Conservation (phyloP, 64 coral and sea anemone species). For the Pocillopora verrucosa region DNA sequence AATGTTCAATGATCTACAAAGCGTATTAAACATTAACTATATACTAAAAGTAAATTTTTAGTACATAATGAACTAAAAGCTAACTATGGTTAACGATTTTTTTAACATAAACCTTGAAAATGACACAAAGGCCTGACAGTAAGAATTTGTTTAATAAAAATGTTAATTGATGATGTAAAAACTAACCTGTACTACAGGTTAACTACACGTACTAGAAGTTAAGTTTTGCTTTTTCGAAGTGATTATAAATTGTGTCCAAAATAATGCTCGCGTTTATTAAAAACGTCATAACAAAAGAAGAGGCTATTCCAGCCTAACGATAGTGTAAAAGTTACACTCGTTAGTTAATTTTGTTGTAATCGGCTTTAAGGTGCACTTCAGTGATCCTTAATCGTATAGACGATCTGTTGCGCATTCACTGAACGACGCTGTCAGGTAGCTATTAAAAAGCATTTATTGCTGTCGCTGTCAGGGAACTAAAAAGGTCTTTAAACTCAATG, state of each 20-base stretch:
- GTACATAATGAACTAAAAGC: conserved; percentile 2
- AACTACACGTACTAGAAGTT: conserved; percentile 5
- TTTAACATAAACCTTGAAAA: conserved; percentile 52
- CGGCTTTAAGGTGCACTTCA: conserved; percentile 3
- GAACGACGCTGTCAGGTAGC: conserved; percentile 24
- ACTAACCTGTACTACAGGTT: not conserved
- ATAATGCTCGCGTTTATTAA: not conserved
- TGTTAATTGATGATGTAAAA: conserved; percentile 7
- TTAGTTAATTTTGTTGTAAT: conserved; percentile 12
- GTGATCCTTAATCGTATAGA: conserved; percentile 10
- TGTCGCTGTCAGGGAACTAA: conserved; percentile 16
- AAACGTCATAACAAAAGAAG: conserved; percentile 20
- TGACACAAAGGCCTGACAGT: conserved; percentile 41
- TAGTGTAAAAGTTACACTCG: conserved; percentile 19
- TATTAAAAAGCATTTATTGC: conserved; percentile 9
- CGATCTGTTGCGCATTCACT: conserved; percentile 23
- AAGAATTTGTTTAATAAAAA: conserved; percentile 44
- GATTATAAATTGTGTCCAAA: conserved; percentile 24
- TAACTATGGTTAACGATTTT: conserved; percentile 20
- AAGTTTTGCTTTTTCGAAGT: conserved; percentile 14
- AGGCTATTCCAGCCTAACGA: conserved; percentile 14
- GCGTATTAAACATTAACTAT: conserved; percentile 42
- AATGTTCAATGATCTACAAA: conserved; percentile 40
- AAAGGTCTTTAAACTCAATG: conserved; percentile 3
- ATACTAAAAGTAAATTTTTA: conserved; percentile 42